phyloP scores from a whole-genome alignment of 2,113 vertebrate genomes.

The Toxotes chatareus region DNA sequence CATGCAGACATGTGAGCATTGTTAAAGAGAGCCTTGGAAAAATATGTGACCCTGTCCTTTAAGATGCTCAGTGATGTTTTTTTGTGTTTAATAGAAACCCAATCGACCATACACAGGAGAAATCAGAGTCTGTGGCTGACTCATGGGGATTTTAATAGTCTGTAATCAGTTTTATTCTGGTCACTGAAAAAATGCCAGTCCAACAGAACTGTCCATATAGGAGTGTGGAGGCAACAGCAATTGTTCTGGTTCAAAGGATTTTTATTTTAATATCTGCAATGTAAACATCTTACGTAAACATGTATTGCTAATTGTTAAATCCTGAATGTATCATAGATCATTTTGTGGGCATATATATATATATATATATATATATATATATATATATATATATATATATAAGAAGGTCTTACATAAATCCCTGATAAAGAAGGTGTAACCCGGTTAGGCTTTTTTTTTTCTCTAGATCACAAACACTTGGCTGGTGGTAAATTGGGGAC shows the following conservation, averaged over 20 bases:
- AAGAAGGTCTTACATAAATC: slow-evolving; percentile 54
- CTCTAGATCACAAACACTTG: slow-evolving; percentile 14
- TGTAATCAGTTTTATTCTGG: slow-evolving; percentile 33
- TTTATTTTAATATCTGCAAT: slow-evolving; percentile 37
- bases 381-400: slow-evolving; percentile 30
- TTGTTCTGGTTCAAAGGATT: slow-evolving; percentile 26
- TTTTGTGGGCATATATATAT: slow-evolving; percentile 42
- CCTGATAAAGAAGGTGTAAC: slow-evolving; percentile 41
- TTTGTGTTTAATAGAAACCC: neutral
- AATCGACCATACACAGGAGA: neutral
- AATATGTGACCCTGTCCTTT: neutral
- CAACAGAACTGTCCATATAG: slow-evolving; percentile 18
- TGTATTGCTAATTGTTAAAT: slow-evolving; percentile 62
- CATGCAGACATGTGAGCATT: neutral
- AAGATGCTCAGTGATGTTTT: neutral
- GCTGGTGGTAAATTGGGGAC: neutral
- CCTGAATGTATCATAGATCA: slow-evolving; percentile 60
- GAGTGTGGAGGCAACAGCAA: slow-evolving; percentile 23
- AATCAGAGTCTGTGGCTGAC: slow-evolving; percentile 19
- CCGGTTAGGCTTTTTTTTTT: neutral
- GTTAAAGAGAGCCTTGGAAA: neutral
- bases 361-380: slow-evolving; percentile 35
- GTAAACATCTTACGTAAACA: slow-evolving; percentile 66
- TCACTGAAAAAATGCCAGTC: slow-evolving; percentile 5
- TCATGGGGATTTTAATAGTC: slow-evolving; percentile 53